Evolutionary conservation across 2,888 invertebrate species (phyloP).

Genomic region (Oscheius myriophilus): DNA sequence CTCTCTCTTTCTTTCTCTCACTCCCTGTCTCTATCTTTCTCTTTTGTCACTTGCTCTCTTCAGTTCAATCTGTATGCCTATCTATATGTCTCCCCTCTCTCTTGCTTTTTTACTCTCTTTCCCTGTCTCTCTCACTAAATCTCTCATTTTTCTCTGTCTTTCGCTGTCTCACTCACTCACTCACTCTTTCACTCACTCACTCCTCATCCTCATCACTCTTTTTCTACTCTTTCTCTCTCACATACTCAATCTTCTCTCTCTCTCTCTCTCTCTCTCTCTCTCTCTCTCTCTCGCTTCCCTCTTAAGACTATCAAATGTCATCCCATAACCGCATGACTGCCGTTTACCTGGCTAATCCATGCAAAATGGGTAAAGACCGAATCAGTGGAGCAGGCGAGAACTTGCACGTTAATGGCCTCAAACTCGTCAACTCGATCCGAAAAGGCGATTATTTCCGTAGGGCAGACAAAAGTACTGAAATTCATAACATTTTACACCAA

Average conservation of each 20-base stretch:
- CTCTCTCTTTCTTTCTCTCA: too few species aligned
- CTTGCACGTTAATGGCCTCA: constrained; percentile 74
- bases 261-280: neutral
- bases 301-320: neutral
- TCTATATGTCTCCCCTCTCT: too few species aligned
- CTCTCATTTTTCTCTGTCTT: too few species aligned
- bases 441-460: constrained; percentile 94
- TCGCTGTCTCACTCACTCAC: too few species aligned
- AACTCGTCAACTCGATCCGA: constrained; percentile 83
- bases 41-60: too few species aligned
- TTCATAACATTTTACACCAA: neutral
- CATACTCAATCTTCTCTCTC: neutral
- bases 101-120: too few species aligned
- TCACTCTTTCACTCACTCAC: too few species aligned
- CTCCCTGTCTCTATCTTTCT: too few species aligned
- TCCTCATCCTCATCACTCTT: neutral
- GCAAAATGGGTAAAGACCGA: constrained; percentile 96
- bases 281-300: neutral
- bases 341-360: constrained; percentile 76
- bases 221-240: neutral
- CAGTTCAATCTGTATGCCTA: too few species aligned
- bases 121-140: too few species aligned
- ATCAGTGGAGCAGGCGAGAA: constrained; percentile 87
- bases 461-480: constrained; percentile 77
- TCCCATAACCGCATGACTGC: neutral